phyloP scores from a whole-genome alignment of 2,113 vertebrate species.

The Megatriorchis doriae region DNA sequence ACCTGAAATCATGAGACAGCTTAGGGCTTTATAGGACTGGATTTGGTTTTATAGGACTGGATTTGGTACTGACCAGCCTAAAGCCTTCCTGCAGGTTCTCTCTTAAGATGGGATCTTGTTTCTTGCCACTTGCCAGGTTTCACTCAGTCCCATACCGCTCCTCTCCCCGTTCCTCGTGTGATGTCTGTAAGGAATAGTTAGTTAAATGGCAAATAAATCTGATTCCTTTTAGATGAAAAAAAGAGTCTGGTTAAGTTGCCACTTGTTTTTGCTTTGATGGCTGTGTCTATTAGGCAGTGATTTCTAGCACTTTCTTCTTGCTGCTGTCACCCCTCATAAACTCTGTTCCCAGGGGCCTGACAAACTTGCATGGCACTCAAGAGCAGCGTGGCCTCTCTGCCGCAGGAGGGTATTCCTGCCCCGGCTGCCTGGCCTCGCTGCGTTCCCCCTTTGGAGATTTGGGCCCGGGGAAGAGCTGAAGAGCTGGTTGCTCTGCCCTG shows the following conservation, averaged over 20 bases:
- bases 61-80: background rate
- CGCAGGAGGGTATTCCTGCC: background rate
- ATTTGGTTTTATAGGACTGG: background rate
- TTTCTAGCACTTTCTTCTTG: background rate
- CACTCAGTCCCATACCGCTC: background rate
- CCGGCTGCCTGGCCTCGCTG: fast-evolving
- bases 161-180: background rate
- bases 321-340: slow-evolving; percentile 14
- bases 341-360: background rate
- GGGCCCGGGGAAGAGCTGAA: background rate
- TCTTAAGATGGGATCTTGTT: background rate
- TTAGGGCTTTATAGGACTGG: background rate
- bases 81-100: background rate
- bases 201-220: slow-evolving; percentile 25
- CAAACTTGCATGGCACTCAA: background rate
- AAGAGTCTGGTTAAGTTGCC: background rate
- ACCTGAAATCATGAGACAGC: background rate
- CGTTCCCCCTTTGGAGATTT: background rate
- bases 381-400: background rate
- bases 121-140: background rate
- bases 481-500: background rate
- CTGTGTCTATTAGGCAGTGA: background rate
- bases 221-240: background rate
- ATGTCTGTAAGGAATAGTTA: background rate
- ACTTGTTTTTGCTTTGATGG: slow-evolving; percentile 22